Evolutionary conservation across 30 jellyfish, hydroid and myxozoan species (phyloP).

Genomic region (Mastigias papua): DNA sequence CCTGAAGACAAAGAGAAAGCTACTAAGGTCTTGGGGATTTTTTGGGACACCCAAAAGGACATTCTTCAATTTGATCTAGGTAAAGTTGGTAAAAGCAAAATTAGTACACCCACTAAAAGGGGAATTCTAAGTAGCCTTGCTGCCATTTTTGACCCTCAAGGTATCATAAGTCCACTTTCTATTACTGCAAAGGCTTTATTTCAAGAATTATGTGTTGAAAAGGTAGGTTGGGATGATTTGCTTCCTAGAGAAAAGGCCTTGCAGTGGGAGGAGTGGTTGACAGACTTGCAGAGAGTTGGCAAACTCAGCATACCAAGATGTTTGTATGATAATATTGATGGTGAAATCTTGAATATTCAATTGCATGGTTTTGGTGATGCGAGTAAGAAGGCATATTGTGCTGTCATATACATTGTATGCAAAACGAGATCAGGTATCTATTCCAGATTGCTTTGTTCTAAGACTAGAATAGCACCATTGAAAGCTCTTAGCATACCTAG

Average conservation of each 20-base stretch:
- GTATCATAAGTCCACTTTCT: background rate
- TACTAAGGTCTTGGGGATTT: too few species aligned
- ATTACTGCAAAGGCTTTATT: too few species aligned
- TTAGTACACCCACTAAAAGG: background rate
- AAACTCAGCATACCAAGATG: slow-evolving; percentile 19
- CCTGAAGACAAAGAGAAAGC: too few species aligned
- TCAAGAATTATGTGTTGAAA: too few species aligned
- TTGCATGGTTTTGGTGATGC: slow-evolving; percentile 75
- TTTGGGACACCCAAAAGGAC: too few species aligned
- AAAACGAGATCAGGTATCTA: slow-evolving; percentile 1
- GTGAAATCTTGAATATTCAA: slow-evolving; percentile 34
- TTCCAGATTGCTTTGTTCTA: slow-evolving; percentile 27
- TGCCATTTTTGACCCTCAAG: background rate
- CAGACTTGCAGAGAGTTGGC: background rate
- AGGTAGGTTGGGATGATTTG: slow-evolving; percentile 63
- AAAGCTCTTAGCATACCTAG: slow-evolving; percentile 14
- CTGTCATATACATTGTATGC: slow-evolving; percentile 33
- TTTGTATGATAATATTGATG: slow-evolving; percentile 22
- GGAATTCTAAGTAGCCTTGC: background rate
- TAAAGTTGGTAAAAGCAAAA: background rate
- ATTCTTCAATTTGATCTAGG: too few species aligned
- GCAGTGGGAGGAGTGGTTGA: too few species aligned
- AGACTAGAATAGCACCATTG: slow-evolving; percentile 53
- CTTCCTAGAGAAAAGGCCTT: slow-evolving; percentile 4
- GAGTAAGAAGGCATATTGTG: slow-evolving; percentile 62